Evolutionary conservation across 2,888 invertebrate genomes (phyloP), one percentile per base, ranked within the genome.

Genomic region (Drosophila cyrtoloma): DNA sequence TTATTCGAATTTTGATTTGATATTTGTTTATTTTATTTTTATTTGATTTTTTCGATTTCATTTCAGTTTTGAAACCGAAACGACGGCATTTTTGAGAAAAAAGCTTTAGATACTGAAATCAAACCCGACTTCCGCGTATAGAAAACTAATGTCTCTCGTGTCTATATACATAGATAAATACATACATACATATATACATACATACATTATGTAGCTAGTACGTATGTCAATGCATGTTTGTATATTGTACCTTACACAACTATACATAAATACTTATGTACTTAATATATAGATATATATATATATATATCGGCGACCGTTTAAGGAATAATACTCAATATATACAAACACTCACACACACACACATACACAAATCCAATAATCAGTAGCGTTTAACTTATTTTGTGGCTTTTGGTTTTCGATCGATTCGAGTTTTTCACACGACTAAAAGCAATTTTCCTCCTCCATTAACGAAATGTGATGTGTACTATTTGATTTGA

Each of bases 401-500:
- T 5, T 32, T 44, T 10, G 16, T 28, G 9, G 32, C 1, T 57
- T 57, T 39, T 50, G 32, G 14, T 53, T 44, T 35, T 56, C 26
- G 32, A 71, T 61, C 26, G 32, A 55, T 62, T 62, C 35, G 51
- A 33, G 14, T 56, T 37, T 12, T 22, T 68, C 19, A 33, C 37
- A 37, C 35, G 35, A 50, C 22, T 16, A 22, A 61, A 51, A 37
- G 37, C 50, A 50, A 39, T 37, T 57, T 30, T 53, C 30, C 75
- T 61, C 22, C 67, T 75, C 71, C 81, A 83, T 75, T 75, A 77
- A 75, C 56, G 52, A 55, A 75, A 73, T 85, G 85, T 85, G 88
- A 85, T 86, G 89, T 76, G 62, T 77, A 77, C 42, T 63, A 79
- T 88, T 74, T 86, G 71, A 72, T 86, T 86, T 86, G 72, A 77